Evolutionary conservation across 2,797 vertebrate genomes (phyloP), one percentile per base, ranked within the genome.

Genomic region (Vespertilio murinus): DNA sequence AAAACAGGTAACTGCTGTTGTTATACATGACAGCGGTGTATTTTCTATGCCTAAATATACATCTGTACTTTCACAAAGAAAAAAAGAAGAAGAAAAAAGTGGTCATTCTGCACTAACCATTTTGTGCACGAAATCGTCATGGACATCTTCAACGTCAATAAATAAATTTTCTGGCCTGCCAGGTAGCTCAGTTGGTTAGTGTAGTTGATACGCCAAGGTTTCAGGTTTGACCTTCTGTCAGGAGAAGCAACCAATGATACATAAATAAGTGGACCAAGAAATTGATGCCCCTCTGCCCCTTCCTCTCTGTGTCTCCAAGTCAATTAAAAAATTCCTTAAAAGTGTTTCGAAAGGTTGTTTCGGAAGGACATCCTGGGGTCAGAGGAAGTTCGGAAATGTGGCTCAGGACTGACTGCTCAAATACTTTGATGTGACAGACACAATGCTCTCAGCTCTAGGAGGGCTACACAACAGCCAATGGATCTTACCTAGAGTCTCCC

Each of bases 91-190:
- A 61, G 28, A 69, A 42, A 10, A 35, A 69, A 35, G 30, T 4
- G 28, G 22, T 45, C 30, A 7, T 16, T 23, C 6, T 4, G 47
- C 47, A 33, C 7, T 10, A 52, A 13, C 23, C 49, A 64, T 1
- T 40, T 10, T 18, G 8, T 56, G 6, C 3, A 47, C 10, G 1
- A 20, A 67, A 13, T n/a, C 38, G 6, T 25, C 23, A 14, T 0
- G 0, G 65, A 52, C 28, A 16, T 13, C 33, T 35, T 64, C 38
- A n/a, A 11, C 1, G 25, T 11, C 3, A 20, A 65, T 18, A 35
- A 64, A 25, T 23, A 56, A 17, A 45, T 49, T 91, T 93, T 78
- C 61, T 64, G 28, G 13, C 61, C 61, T 16, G 61, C 13, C 28
- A 6, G 6, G 61, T n/a, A n/a, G 61, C 61, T 64, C 61, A 64